These are phyloP conservation scores for Meliscaeva auricollis DNA, from an alignment of 2,888 invertebrate genomes.

Conservation along the genomic window DNA sequence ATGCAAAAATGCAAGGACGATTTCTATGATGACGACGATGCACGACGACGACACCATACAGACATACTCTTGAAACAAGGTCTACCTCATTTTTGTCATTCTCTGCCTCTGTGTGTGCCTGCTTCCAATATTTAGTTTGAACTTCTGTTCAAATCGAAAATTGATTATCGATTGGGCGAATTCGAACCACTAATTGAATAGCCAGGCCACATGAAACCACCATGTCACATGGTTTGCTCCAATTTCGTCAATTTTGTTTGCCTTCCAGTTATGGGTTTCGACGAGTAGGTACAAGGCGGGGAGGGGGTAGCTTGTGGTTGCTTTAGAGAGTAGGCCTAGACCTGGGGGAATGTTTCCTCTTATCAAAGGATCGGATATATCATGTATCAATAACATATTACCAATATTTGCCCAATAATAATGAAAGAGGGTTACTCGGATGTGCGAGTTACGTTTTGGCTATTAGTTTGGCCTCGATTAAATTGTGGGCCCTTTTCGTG, in stretches of 20 bases:
- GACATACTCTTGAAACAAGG: neutral
- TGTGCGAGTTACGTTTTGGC: neutral
- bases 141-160: slow-evolving; percentile 71
- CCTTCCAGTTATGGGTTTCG: slow-evolving; percentile 14
- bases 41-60: neutral
- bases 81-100: neutral
- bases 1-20: slow-evolving; percentile 33
- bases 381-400: slow-evolving; percentile 40
- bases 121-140: slow-evolving; percentile 52
- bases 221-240: slow-evolving; percentile 50
- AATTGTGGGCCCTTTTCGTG: slow-evolving; percentile 40
- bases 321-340: no score
- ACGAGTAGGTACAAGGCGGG: no score
- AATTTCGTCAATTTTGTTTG: slow-evolving; percentile 70
- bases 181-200: slow-evolving; percentile 76
- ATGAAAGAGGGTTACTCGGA: neutral
- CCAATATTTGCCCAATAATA: slow-evolving; percentile 57
- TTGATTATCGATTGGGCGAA: slow-evolving; percentile 76
- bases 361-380: slow-evolving; percentile 32
- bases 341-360: no score
- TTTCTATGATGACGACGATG: neutral
- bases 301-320: no score
- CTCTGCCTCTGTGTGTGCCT: slow-evolving; percentile 1
- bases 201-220: slow-evolving; percentile 44
- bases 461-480: slow-evolving; percentile 54